A percentile compares a stretch with the other conserved stretches of the same genome.
phyloP scores from a whole-genome alignment of 2,797 vertebrate species.

The Helarctos malayanus region DNA sequence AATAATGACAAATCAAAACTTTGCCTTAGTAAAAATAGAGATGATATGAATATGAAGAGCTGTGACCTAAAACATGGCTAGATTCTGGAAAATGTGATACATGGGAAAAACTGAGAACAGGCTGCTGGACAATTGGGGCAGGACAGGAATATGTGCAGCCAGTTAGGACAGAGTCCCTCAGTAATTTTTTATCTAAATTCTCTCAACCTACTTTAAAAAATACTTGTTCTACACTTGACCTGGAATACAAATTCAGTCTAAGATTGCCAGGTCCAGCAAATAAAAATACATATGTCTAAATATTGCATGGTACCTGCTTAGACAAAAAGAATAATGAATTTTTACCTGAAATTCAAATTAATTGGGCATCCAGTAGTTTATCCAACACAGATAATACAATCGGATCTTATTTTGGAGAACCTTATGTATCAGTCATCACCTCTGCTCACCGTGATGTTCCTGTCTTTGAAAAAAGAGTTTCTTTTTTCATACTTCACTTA shows the following conservation, averaged over 20 bases:
- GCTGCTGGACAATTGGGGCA: background rate
- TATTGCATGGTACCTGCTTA: background rate
- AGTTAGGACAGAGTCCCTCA: background rate
- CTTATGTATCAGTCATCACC: background rate
- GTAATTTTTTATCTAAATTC: background rate
- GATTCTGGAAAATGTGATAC: background rate
- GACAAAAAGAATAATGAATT: background rate
- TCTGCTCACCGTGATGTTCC: background rate
- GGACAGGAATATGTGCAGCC: background rate
- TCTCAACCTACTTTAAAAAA: background rate
- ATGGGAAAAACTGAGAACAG: background rate
- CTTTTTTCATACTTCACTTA: background rate
- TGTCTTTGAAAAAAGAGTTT: background rate
- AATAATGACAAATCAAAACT: background rate
- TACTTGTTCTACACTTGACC: background rate
- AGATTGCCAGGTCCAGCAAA: background rate
- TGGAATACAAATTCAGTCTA: background rate
- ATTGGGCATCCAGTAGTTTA: background rate
- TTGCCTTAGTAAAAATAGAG: background rate
- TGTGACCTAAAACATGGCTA: background rate
- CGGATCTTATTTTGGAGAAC: background rate
- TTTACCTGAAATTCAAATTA: slow-evolving; percentile 6
- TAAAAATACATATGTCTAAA: background rate
- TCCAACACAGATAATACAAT: background rate
- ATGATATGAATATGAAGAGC: background rate